Percentiles rank a stretch among this genome's conserved stretches.
Conservation (phyloP, 2,888 invertebrate species). For the Schizotus pectinicornis region DNA sequence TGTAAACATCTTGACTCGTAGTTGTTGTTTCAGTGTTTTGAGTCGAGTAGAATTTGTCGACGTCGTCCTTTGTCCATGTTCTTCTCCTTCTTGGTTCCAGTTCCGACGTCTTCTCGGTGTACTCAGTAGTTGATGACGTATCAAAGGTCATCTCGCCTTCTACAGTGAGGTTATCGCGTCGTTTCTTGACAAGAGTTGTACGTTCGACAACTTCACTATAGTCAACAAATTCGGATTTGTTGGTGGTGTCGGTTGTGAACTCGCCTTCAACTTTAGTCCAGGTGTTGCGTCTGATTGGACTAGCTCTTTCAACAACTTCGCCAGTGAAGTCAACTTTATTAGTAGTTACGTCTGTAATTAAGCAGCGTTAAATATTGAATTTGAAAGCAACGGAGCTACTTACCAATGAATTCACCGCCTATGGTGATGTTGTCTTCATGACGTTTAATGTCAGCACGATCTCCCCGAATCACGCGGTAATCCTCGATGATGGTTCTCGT, state of each 20-base stretch:
- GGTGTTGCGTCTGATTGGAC: conserved; percentile 74
- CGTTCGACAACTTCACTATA: conserved; percentile 65
- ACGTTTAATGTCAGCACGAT: conserved; percentile 69
- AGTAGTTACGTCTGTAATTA: conserved; percentile 71
- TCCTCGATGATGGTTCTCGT: conserved; percentile 63
- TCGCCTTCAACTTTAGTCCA: conserved; percentile 81
- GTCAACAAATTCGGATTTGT: conserved; percentile 70
- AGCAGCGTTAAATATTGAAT: conserved; percentile 2
- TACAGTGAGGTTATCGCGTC: conserved; percentile 70
- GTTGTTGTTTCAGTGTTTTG: conserved; percentile 65
- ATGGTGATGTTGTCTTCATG: conserved; percentile 70
- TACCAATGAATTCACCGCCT: conserved; percentile 72
- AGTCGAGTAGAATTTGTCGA: conserved; percentile 71
- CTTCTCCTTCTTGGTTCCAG: conserved; percentile 67
- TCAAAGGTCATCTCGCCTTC: conserved; percentile 74
- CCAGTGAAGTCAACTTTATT: conserved; percentile 72
- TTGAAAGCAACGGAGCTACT: conserved; percentile 29
- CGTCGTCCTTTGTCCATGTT: conserved; percentile 76
- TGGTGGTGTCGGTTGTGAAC: conserved; percentile 73
- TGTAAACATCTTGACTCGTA: conserved; percentile 72
- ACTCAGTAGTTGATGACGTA: conserved; percentile 70
- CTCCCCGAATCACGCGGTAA: conserved; percentile 66
- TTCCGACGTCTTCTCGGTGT: conserved; percentile 64
- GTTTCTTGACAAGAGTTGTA: conserved; percentile 65
- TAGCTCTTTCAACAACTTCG: conserved; percentile 69